These are phyloP conservation scores for Scaptodrosophila latifasciaeformis DNA, from an alignment of 2,888 invertebrate species.

Conservation along the genomic window DNA sequence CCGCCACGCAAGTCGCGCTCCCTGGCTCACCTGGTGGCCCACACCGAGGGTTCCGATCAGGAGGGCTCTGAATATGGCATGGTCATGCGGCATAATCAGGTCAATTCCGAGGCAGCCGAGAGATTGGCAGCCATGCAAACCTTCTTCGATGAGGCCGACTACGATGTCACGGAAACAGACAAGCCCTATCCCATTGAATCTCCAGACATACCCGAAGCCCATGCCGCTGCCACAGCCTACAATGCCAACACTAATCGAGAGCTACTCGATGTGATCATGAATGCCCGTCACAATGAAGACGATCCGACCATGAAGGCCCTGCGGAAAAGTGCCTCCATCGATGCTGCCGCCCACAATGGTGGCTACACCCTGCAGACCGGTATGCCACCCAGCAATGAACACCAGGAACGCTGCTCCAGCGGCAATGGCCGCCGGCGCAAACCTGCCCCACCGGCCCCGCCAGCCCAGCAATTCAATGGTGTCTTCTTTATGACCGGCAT, in stretches of 20 bases:
- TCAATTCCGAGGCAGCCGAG: conserved; percentile 46
- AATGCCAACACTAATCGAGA: conserved; percentile 77
- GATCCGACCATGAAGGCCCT: conserved; percentile 74
- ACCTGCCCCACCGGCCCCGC: conserved; percentile 61
- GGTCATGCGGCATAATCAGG: conserved; percentile 76
- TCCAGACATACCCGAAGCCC: conserved; percentile 62
- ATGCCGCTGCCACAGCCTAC: conserved; percentile 52
- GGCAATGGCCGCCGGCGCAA: conserved; percentile 16
- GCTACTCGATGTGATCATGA: conserved; percentile 78
- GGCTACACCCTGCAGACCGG: neutral
- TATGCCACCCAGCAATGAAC: neutral
- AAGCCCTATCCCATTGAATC: conserved; percentile 52
- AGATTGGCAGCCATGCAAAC: conserved; percentile 67
- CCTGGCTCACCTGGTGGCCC: conserved; percentile 82
- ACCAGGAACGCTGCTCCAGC: neutral
- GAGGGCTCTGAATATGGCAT: conserved; percentile 74
- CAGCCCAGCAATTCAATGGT: conserved; percentile 77
- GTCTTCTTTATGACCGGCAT: conserved; percentile 78
- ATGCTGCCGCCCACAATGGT: neutral
- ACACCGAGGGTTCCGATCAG: conserved; percentile 74
- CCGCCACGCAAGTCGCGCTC: conserved; percentile 86
- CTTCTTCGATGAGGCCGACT: conserved; percentile 71
- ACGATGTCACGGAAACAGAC: conserved; percentile 56
- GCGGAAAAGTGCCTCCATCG: conserved; percentile 52
- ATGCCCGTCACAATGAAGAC: conserved; percentile 76